Conservation (phyloP, 2,797 vertebrate genomes). For the Chaetophractus vellerosus region DNA sequence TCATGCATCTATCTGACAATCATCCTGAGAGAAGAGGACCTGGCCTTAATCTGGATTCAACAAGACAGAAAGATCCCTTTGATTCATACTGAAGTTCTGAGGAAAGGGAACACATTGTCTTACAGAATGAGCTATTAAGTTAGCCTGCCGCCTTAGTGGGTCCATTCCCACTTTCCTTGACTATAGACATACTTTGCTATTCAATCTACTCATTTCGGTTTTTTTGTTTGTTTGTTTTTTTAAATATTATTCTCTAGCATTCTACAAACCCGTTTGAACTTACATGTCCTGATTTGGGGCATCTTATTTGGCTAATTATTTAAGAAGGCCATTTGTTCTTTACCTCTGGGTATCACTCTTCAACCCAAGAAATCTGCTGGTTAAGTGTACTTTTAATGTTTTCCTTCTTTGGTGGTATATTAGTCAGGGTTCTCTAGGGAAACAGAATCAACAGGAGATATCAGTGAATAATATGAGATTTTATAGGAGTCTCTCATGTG, state of each 20-base stretch:
- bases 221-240: not conserved
- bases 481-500: too few relatives aligned
- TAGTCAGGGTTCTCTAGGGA: too few relatives aligned
- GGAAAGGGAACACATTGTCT: accelerated
- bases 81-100: accelerated
- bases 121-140: accelerated
- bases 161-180: too few relatives aligned
- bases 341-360: not conserved
- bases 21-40: not conserved
- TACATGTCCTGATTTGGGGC: not conserved
- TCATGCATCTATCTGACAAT: not conserved
- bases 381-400: too few relatives aligned
- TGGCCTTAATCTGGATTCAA: not conserved
- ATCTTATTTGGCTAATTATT: not conserved
- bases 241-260: not conserved
- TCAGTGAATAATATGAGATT: too few relatives aligned
- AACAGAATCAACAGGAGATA: too few relatives aligned
- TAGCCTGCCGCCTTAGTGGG: not conserved
- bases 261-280: not conserved
- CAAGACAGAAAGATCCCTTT: not conserved
- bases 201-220: too few relatives aligned
- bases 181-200: accelerated
- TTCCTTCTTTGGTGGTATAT: not conserved
- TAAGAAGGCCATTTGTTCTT: not conserved
- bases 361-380: not conserved